Evolutionary conservation across 2,113 vertebrate genomes (phyloP).

Genomic region (Siniperca knerii): DNA sequence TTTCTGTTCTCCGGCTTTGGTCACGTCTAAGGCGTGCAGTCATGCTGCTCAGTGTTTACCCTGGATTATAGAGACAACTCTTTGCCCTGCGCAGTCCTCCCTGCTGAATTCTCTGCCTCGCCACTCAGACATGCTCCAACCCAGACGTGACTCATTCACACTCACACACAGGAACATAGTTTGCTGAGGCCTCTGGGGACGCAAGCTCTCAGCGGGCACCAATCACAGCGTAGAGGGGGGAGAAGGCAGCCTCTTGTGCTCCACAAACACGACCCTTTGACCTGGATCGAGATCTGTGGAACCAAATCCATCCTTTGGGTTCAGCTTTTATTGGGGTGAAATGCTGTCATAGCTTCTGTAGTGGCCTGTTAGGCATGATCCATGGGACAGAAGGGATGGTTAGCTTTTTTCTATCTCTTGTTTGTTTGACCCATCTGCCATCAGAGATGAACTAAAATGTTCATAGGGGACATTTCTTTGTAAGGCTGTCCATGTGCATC

Average conservation of each 20-base stretch:
- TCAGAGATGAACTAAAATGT: conserved; percentile 42
- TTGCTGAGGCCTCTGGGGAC: conserved; percentile 62
- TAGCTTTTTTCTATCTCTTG: conserved; percentile 18
- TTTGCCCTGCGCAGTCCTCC: conserved; percentile 70
- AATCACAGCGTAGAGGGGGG: conserved; percentile 47
- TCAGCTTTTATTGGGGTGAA: conserved; percentile 63
- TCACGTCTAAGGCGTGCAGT: conserved; percentile 80
- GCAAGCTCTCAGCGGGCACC: conserved; percentile 57
- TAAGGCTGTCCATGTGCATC: conserved; percentile 19
- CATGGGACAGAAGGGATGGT: conserved; percentile 42
- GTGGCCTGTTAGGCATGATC: conserved; percentile 42
- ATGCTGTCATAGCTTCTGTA: conserved; percentile 60
- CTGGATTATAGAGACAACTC: conserved; percentile 81
- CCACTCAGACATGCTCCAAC: conserved; percentile 81
- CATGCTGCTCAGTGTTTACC: conserved; percentile 83
- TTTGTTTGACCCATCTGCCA: conserved; percentile 60
- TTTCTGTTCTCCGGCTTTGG: conserved; percentile 72
- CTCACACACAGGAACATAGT: conserved; percentile 65
- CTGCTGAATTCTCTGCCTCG: conserved; percentile 76
- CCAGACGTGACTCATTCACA: conserved; percentile 81
- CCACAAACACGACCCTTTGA: conserved; percentile 71
- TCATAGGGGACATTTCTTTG: conserved; percentile 20
- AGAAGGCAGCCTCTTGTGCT: conserved; percentile 48
- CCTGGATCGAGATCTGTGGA: conserved; percentile 70
- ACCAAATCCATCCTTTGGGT: conserved; percentile 51